Evolutionary conservation across 2,888 invertebrate genomes (phyloP).

Genomic region (Myopa tessellatipennis): DNA sequence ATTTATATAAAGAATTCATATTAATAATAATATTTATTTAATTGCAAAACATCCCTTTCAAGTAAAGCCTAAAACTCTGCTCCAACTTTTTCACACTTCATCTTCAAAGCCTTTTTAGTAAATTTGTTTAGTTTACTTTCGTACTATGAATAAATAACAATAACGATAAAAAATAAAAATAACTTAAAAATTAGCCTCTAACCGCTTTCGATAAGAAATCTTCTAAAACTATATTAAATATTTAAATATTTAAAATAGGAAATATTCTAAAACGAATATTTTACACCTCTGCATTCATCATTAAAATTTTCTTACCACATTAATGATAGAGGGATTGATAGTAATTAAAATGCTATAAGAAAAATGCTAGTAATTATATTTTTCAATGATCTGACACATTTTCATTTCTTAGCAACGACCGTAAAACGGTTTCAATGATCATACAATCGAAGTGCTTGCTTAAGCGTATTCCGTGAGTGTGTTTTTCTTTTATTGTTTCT

Average conservation of each 20-base stretch:
- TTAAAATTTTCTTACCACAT: conserved; percentile 2
- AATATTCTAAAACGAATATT: not conserved
- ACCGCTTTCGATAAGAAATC: not conserved
- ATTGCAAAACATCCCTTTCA: not conserved
- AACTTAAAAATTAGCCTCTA: not conserved
- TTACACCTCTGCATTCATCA: not conserved
- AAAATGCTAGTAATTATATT: not conserved
- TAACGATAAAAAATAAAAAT: not conserved
- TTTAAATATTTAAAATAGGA: no score
- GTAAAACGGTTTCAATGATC: no score
- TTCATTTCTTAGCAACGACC: not conserved
- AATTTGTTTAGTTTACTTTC: not conserved
- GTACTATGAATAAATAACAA: not conserved
- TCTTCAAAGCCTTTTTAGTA: not conserved
- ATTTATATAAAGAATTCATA: not conserved
- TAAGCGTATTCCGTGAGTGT: no score
- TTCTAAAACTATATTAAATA: no score
- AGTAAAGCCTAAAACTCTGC: conserved; percentile 22
- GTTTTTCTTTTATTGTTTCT: no score
- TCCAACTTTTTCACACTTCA: not conserved
- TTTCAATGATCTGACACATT: conserved; percentile 8
- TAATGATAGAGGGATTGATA: not conserved
- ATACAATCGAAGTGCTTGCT: no score
- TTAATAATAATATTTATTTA: not conserved
- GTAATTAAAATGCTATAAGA: not conserved